phyloP scores from a whole-genome alignment of 2,888 invertebrate genomes.

The Siphlonurus alternatus region DNA sequence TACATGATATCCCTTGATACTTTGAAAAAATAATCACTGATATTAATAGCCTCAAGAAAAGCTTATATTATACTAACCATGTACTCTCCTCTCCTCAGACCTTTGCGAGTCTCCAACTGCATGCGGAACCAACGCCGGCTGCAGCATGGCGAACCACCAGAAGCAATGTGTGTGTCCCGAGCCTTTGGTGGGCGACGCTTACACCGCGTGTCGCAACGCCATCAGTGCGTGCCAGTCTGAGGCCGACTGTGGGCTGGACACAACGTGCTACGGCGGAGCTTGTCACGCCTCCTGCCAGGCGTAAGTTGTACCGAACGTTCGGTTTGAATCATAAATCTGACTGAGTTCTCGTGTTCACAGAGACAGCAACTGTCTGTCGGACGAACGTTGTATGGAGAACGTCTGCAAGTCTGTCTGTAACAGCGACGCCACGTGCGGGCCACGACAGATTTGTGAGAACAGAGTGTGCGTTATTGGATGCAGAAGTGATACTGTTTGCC shows the following conservation, averaged over 20 bases:
- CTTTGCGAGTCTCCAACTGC: slow-evolving; percentile 58
- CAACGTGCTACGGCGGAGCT: slow-evolving; percentile 58
- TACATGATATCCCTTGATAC: background rate
- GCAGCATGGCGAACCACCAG: slow-evolving; percentile 48
- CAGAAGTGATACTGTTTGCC: slow-evolving; percentile 64
- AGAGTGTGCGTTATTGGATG: slow-evolving; percentile 76
- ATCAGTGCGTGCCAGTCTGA: slow-evolving; percentile 43
- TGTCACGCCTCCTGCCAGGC: slow-evolving; percentile 64
- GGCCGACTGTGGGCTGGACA: slow-evolving; percentile 49
- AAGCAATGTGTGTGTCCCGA: slow-evolving; percentile 57
- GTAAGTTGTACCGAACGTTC: slow-evolving; percentile 26
- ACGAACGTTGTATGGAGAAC: slow-evolving; percentile 71
- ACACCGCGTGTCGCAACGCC: slow-evolving; percentile 51
- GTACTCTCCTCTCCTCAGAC: slow-evolving; percentile 27
- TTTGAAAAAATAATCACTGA: too few species aligned
- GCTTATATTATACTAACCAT: too few species aligned
- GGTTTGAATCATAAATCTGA: slow-evolving; percentile 8
- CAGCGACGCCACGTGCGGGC: slow-evolving; percentile 61
- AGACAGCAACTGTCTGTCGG: slow-evolving; percentile 63
- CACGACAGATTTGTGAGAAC: slow-evolving; percentile 73
- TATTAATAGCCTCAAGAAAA: too few species aligned
- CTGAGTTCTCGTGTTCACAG: slow-evolving; percentile 30
- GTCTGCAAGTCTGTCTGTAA: slow-evolving; percentile 74
- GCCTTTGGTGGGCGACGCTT: slow-evolving; percentile 56
- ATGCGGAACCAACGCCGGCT: slow-evolving; percentile 70